Base-by-base conservation (phyloP, 2,888 invertebrate species). In the Ectemnius lituratus region DNA sequence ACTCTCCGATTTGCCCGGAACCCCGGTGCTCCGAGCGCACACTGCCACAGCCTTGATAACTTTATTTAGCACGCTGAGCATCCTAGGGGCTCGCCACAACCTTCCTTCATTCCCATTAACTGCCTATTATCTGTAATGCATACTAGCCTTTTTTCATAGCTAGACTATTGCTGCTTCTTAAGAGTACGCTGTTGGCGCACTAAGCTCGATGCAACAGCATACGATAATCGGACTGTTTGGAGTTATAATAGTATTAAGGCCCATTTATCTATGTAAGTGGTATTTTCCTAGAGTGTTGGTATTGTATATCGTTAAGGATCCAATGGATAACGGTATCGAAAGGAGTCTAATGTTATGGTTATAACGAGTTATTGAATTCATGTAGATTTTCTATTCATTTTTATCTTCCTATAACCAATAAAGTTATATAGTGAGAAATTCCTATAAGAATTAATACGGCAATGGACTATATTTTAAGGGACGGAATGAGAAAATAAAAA, bases 81-180 rank as follows among this genome's bases (percentile, higher is more conserved):
- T 52, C 16, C 16, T 37, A 52, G 47, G 52, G 23, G 70, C 69
- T 67, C 78, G 71, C 77, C 80, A 79, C 80, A 79, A 80, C 73
- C 80, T 74, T 52, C 75, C 62, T 60, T 76, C 67, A 70, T 74
- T 68, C 70, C 82, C 70, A 80, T 80, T 82, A 80, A 82, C 57
- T 68, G 80, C 63, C 75, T 67, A 75, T 82, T 82, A 82, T 58
- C 59, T 60, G 67, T 67, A 72, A 75, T 68, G 70, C 71, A 57
- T 66, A 67, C 61, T 18, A 13, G 20, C 23, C 16, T 62, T 70
- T 73, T 67, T 70, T 46, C 49, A 61, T 16, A 23, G 58, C 5
- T 59, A n/a, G 27, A 69, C 67, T 45, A 49, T 62, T 37, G 59
- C 23, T 23, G 47, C 46, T 66, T 59, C 46, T n/a, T 59, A 66